phyloP scores from a whole-genome alignment of 1,140 invertebrate species.

The Wasmannia auropunctata region DNA sequence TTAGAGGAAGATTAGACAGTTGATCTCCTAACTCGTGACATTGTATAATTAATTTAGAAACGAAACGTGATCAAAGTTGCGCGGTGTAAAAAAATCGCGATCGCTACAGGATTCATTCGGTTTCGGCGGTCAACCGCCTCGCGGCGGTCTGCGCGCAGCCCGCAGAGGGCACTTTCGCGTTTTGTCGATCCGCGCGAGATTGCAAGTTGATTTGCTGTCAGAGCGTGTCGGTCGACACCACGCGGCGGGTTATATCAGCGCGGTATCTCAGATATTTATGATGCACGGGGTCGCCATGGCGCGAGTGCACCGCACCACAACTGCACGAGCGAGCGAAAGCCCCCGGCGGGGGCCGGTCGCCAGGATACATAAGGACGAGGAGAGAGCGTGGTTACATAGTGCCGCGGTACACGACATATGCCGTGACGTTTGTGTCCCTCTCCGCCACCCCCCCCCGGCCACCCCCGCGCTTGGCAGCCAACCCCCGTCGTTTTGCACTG shows the following conservation, averaged over 20 bases:
- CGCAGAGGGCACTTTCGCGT: constrained; percentile 4
- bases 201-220: constrained; percentile 23
- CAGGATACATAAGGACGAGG: constrained; percentile 67
- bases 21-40: not conserved
- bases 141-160: no score
- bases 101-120: not conserved
- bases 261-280: constrained; percentile 76
- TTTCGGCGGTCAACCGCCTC: constrained; percentile 19
- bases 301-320: constrained; percentile 38
- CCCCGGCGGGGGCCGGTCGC: constrained; percentile 12
- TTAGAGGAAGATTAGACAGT: not conserved
- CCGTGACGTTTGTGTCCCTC: constrained; percentile 73
- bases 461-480: constrained; percentile 2
- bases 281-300: constrained; percentile 24
- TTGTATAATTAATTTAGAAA: constrained; percentile 18
- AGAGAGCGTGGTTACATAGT: constrained; percentile 77
- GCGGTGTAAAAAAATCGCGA: not conserved
- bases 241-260: constrained; percentile 34
- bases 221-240: constrained; percentile 7
- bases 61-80: not conserved
- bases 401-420: constrained; percentile 77
- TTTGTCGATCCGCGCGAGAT: constrained; percentile 12
- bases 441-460: not conserved
- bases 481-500: constrained; percentile 5
- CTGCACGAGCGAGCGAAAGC: not conserved